Conservation (phyloP, 2,113 vertebrate species). For the Uria aalge region DNA sequence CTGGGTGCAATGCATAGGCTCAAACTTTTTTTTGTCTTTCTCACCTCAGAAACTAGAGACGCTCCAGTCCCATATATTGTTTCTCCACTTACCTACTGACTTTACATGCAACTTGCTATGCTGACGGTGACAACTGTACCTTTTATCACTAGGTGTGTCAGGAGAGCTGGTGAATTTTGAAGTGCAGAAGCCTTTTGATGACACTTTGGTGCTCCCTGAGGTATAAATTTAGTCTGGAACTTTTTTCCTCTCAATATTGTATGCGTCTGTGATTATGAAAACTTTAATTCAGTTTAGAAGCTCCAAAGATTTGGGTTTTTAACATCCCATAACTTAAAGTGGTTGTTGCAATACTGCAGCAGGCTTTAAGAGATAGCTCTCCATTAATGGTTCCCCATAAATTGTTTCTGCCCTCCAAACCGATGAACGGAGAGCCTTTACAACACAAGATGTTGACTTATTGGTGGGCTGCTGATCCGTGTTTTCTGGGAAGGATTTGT, state of each 20-base stretch:
- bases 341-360: not conserved
- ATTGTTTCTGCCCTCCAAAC: not conserved
- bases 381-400: not conserved
- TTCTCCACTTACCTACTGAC: not conserved
- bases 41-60: not conserved
- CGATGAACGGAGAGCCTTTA: not conserved
- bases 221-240: not conserved
- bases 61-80: not conserved
- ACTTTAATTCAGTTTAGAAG: not conserved
- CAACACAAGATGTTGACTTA: not conserved
- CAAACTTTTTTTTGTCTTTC: not conserved
- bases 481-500: not conserved
- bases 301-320: not conserved
- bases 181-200: not conserved
- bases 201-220: not conserved
- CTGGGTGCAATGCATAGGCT: not conserved
- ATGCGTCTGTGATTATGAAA: not conserved
- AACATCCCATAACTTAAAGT: not conserved
- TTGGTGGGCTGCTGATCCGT: not conserved
- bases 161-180: not conserved
- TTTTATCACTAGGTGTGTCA: constrained; percentile 10
- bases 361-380: not conserved
- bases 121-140: not conserved
- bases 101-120: not conserved
- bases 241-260: not conserved